A percentile compares a stretch with the other conserved stretches of the same genome.
phyloP scores from a whole-genome alignment of 2,888 invertebrate species.

The Eretmocerus hayati region DNA sequence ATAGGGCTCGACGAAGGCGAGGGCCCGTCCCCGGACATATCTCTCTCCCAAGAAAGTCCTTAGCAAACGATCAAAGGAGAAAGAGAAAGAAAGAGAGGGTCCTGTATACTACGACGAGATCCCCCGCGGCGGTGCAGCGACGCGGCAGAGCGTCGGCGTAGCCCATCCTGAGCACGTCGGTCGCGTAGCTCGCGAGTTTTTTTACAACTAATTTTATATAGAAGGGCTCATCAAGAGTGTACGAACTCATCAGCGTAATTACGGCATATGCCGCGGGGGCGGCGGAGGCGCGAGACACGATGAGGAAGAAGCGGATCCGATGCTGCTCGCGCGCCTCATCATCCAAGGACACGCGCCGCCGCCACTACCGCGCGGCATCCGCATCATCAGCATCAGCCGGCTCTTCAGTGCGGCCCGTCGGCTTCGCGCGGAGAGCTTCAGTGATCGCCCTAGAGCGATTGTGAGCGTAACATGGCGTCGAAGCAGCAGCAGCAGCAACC shows the following conservation, averaged over 20 bases:
- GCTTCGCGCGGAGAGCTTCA: conserved; percentile 4
- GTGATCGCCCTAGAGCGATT: too few species aligned
- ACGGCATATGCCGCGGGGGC: neutral
- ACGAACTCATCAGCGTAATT: too few species aligned
- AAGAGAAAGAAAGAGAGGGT: neutral
- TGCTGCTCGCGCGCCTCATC: too few species aligned
- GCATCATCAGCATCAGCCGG: neutral
- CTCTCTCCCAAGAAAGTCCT: too few species aligned
- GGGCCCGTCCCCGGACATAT: too few species aligned
- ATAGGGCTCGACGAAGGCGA: too few species aligned
- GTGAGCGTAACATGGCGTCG: conserved; percentile 45
- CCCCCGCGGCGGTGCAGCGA: neutral
- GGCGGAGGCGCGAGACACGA: neutral
- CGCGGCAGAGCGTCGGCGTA: too few species aligned
- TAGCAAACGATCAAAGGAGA: neutral
- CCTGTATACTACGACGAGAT: neutral
- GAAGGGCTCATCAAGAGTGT: too few species aligned
- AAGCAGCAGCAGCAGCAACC: conserved; percentile 24
- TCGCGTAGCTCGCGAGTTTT: too few species aligned
- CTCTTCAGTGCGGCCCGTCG: too few species aligned
- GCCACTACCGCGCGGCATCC: neutral
- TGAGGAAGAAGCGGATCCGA: neutral
- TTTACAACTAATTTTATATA: too few species aligned
- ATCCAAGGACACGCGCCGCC: neutral
- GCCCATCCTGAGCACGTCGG: too few species aligned